A percentile compares a stretch with the other conserved stretches of the same genome.
Conservation (phyloP, 2,888 invertebrate genomes). For the Eudemis profundana region DNA sequence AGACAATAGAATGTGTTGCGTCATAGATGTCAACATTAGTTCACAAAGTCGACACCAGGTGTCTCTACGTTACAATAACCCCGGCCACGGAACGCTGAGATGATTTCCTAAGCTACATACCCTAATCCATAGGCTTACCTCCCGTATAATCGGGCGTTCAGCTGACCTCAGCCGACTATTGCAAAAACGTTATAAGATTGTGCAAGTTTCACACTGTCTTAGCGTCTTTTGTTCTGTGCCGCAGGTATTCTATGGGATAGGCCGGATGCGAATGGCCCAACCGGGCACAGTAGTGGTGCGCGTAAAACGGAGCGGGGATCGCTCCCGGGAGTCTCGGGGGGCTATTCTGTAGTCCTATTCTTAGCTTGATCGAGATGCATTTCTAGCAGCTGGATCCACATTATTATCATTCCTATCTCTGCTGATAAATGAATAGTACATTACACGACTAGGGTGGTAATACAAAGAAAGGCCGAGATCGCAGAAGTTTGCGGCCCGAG, state of each 20-base stretch:
- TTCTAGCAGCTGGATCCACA: no score
- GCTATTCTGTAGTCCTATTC: conserved; percentile 24
- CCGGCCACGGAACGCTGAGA: no score
- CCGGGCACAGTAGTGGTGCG: conserved; percentile 36
- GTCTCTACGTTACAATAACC: no score
- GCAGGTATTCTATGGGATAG: conserved; percentile 13
- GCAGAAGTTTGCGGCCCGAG: no score
- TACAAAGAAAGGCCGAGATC: no score
- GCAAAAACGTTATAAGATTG: conserved; percentile 6
- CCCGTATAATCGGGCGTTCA: conserved; percentile 34
- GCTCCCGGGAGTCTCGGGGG: conserved; percentile 32
- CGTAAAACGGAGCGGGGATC: conserved; percentile 34
- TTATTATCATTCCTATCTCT: no score
- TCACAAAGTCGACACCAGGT: no score
- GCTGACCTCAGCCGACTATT: conserved; percentile 1
- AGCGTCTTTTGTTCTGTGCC: conserved; percentile 2
- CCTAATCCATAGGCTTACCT: conserved; percentile 1
- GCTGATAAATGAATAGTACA: no score
- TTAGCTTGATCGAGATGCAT: not conserved
- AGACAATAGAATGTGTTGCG: no score
- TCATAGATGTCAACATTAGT: no score
- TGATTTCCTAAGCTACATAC: not conserved
- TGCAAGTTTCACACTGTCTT: not conserved
- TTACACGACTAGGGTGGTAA: no score
- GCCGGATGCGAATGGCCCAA: conserved; percentile 28